Evolutionary conservation across 2,888 invertebrate genomes (phyloP), one percentile per base, ranked within the genome.

Genomic region (Monopis laevigella): DNA sequence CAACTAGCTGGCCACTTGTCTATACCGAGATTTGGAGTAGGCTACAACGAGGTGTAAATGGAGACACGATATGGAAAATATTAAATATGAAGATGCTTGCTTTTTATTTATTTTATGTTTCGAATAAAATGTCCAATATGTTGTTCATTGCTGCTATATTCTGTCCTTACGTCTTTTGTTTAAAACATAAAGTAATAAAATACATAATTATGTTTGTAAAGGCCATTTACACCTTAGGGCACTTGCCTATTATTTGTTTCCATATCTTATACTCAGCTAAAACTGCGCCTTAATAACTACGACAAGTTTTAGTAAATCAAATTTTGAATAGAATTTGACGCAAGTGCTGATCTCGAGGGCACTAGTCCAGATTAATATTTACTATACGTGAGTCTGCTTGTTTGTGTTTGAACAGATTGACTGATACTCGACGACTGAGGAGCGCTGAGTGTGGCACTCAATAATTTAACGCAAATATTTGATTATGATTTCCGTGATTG

Each of bases 191-290:
- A n/a, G n/a, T n/a, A n/a, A n/a, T n/a, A n/a, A n/a, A n/a, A n/a
- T n/a, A n/a, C n/a, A n/a, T n/a, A n/a, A n/a, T n/a, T n/a, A n/a
- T n/a, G n/a, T n/a, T n/a, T n/a, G n/a, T n/a, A n/a, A n/a, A n/a
- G n/a, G n/a, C n/a, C n/a, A n/a, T n/a, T n/a, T n/a, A n/a, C n/a
- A n/a, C n/a, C n/a, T n/a, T n/a, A n/a, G n/a, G n/a, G 55, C 58
- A 67, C 62, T 64, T 52, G 55, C 61, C 53, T 58, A 62, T 36
- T 24, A 38, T 24, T 24, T 26, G 24, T 5, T 24, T 21, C 21
- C 36, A 5, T 12, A 35, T 35, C 13, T 35, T n/a, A 11, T 13
- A 7, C 38, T n/a, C n/a, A n/a, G n/a, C n/a, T n/a, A n/a, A n/a
- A 7, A 24, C 24, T 16, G 14, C 6, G 16, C 19, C 3, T 14